These are phyloP conservation scores for Tapirus indicus DNA, from an alignment of 2,797 vertebrate genomes.

Conservation along the genomic window DNA sequence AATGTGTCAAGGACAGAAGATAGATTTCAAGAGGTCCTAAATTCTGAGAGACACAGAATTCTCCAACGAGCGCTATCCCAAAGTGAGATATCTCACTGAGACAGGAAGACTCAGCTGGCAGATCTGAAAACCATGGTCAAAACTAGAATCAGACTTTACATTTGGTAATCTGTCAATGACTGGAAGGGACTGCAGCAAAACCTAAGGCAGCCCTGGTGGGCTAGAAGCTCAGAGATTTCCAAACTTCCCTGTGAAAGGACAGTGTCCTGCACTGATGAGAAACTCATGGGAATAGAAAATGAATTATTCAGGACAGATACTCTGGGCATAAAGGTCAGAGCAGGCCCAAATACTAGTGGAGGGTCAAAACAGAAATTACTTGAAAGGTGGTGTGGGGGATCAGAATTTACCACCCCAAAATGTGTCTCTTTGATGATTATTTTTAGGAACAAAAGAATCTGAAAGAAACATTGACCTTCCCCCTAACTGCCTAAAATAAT, in stretches of 20 bases:
- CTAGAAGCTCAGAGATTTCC: background rate
- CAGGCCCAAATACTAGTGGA: rapidly evolving
- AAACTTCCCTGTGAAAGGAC: background rate
- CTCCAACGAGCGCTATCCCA: background rate
- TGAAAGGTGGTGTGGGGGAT: background rate
- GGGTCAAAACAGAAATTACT: background rate
- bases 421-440: too few relatives aligned
- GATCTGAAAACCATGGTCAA: background rate
- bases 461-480: too few relatives aligned
- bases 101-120: background rate
- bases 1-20: background rate
- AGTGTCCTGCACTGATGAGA: background rate
- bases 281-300: background rate
- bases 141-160: background rate
- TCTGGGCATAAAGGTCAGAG: background rate
- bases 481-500: too few relatives aligned
- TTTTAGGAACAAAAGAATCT: too few relatives aligned
- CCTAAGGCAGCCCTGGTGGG: background rate
- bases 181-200: background rate
- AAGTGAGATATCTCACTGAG: background rate
- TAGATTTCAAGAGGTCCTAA: background rate
- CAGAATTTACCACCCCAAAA: too few relatives aligned
- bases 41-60: background rate
- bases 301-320: background rate
- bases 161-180: background rate